Conservation (phyloP, 2,888 invertebrate species). For the Drosophila emarginata region DNA sequence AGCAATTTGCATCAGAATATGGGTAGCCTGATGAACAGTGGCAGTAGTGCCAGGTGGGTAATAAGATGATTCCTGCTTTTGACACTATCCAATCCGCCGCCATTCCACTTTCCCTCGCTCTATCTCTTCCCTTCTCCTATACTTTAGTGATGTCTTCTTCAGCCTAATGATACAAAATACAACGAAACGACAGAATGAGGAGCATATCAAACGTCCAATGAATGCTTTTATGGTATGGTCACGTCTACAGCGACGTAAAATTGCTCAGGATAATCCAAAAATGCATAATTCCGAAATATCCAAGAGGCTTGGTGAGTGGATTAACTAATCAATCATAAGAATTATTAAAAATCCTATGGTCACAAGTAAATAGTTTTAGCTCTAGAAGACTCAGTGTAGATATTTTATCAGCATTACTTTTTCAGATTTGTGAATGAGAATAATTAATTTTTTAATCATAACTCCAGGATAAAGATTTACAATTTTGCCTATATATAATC, state of each 20-base stretch:
- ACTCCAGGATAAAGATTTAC: no score
- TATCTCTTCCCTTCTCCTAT: neutral
- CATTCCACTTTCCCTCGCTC: neutral
- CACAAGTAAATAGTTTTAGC: no score
- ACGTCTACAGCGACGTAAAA: constrained; percentile 94
- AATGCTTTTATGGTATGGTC: constrained; percentile 99
- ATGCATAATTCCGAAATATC: constrained; percentile 99
- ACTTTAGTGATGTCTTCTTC: constrained; percentile 81
- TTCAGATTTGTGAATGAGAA: no score
- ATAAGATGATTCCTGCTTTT: neutral
- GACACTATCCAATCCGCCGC: neutral
- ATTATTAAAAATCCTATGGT: no score
- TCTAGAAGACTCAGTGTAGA: no score
- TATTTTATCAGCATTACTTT: no score
- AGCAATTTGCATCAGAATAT: constrained; percentile 82
- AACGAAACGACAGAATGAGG: constrained; percentile 86
- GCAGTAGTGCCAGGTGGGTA: constrained; percentile 81
- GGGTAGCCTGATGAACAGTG: constrained; percentile 82
- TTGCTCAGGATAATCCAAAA: constrained; percentile 98
- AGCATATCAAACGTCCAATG: constrained; percentile 98
- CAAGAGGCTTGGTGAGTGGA: constrained; percentile 87
- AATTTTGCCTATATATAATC: no score
- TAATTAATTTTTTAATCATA: no score
- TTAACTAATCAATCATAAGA: no score
- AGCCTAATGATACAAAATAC: constrained; percentile 83